Conservation (phyloP, 2,888 invertebrate species). For the Nematopogon swammerdamellus region DNA sequence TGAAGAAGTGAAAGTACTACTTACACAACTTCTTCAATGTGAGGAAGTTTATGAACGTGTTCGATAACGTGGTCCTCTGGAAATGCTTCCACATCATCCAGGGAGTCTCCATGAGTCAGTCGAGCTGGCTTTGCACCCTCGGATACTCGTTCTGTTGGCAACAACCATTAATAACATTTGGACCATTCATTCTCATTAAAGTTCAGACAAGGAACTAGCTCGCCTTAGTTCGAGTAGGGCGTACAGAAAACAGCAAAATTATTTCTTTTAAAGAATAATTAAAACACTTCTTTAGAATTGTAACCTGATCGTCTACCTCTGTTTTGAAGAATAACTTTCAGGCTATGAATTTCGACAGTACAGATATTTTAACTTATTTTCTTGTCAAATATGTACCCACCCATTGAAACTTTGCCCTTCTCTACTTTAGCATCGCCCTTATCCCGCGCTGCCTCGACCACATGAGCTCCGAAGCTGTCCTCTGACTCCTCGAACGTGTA, state of each 20-base stretch:
- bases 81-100: constrained; percentile 52
- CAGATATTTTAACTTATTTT: no score
- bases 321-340: no score
- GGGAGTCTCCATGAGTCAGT: constrained; percentile 44
- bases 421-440: constrained; percentile 28
- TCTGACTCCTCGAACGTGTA: constrained; percentile 54
- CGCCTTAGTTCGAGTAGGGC: no score
- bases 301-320: no score
- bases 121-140: constrained; percentile 24
- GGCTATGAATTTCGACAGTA: no score
- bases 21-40: constrained; percentile 48
- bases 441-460: constrained; percentile 24
- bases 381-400: no score
- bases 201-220: no score
- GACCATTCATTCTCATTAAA: no score
- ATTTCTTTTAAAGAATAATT: no score
- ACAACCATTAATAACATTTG: no score
- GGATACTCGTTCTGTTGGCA: background rate
- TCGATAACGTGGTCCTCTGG: constrained; percentile 47
- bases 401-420: constrained; percentile 16
- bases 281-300: no score
- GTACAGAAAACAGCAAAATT: no score
- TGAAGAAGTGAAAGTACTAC: constrained; percentile 8
- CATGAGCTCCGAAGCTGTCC: constrained; percentile 44
- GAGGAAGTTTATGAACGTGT: constrained; percentile 42